phyloP scores from a whole-genome alignment of 2,113 vertebrate species.

The Lycaon pictus region DNA sequence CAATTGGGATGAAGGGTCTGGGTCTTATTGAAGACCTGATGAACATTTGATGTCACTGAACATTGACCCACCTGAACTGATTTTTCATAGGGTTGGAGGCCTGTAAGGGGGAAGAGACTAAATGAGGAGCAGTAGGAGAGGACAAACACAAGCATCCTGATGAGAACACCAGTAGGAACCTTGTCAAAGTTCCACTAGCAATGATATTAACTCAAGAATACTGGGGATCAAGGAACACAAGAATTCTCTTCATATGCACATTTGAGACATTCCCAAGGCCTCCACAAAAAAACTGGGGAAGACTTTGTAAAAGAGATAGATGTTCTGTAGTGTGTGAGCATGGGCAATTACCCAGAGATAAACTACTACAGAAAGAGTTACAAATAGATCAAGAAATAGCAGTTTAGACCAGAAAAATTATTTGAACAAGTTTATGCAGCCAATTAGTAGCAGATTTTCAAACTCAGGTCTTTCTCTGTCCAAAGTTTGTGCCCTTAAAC shows the following conservation, averaged over 20 bases:
- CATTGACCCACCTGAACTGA: background rate
- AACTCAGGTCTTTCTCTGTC: background rate
- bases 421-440: background rate
- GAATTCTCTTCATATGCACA: background rate
- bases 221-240: background rate
- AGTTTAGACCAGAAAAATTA: background rate
- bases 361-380: background rate
- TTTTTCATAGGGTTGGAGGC: background rate
- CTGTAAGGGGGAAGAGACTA: background rate
- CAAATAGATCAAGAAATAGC: background rate
- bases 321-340: background rate
- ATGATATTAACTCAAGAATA: background rate
- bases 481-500: background rate
- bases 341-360: background rate
- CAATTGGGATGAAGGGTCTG: background rate
- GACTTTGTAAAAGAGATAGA: background rate
- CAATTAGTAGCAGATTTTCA: background rate
- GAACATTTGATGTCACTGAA: background rate
- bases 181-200: background rate
- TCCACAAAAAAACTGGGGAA: background rate
- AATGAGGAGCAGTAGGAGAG: background rate
- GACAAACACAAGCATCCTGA: background rate
- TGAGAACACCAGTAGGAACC: background rate
- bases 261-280: background rate
- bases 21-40: background rate